Evolutionary conservation across 2,113 vertebrate species (phyloP).

Genomic region (Taurulus bubalis): DNA sequence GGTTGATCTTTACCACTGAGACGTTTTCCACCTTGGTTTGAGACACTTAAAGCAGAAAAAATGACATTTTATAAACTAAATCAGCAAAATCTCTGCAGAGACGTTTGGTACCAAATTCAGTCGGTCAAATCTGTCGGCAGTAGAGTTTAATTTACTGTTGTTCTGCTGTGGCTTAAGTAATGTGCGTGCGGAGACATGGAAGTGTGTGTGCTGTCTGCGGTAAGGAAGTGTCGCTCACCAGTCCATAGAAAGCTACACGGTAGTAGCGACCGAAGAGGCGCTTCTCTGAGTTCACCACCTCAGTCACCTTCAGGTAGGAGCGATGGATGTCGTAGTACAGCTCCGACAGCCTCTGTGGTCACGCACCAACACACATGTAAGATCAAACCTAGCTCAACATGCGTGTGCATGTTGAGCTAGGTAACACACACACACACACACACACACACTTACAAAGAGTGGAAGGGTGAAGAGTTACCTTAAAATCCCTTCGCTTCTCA

Average conservation of each 20-base stretch:
- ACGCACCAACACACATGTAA: conserved; percentile 14
- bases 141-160: background rate
- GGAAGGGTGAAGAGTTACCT: conserved; percentile 79
- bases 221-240: conserved; percentile 83
- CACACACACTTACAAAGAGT: background rate
- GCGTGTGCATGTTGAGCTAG: too few relatives aligned
- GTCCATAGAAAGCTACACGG: conserved; percentile 96
- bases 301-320: conserved; percentile 96
- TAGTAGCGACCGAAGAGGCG: conserved; percentile 96
- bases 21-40: too few relatives aligned
- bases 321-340: conserved; percentile 98
- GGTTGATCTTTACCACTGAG: background rate
- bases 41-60: background rate
- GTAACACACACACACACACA: conserved; percentile 27
- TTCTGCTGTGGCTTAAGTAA: background rate
- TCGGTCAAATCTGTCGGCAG: background rate
- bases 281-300: conserved; percentile 97
- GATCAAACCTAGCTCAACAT: background rate
- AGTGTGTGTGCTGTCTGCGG: background rate
- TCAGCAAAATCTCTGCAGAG: background rate
- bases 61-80: background rate
- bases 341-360: conserved; percentile 90
- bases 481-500: conserved; percentile 97
- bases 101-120: background rate
- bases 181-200: background rate